phyloP scores from a whole-genome alignment of 64 coral and sea anemone species.

The Porites lutea region DNA sequence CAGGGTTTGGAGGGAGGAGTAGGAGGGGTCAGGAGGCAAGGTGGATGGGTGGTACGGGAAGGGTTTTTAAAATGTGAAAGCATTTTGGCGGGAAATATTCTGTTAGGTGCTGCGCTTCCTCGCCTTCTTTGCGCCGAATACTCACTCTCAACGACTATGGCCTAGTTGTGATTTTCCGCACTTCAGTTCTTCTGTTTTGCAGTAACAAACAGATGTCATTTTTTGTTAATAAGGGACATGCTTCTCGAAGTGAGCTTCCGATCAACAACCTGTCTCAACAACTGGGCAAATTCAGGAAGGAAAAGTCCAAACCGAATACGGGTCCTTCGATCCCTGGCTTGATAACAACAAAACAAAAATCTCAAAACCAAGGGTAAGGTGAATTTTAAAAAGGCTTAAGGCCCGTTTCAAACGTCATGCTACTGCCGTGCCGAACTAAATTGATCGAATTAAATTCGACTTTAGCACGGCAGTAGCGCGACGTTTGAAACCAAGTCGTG shows the following conservation, averaged over 20 bases:
- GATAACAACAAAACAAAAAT: not conserved
- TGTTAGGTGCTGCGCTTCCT: not conserved
- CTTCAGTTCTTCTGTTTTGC: not conserved
- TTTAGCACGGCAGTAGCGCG: too few species aligned
- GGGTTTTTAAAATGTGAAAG: too few species aligned
- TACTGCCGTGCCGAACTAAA: too few species aligned
- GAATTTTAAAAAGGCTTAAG: not conserved
- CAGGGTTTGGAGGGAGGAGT: too few species aligned
- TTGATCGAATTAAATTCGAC: too few species aligned
- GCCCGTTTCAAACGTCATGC: too few species aligned
- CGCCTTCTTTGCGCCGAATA: not conserved
- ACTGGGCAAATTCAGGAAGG: conserved; percentile 36
- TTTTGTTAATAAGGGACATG: not conserved
- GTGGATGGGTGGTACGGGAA: too few species aligned
- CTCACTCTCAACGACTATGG: not conserved
- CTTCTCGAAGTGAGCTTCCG: not conserved
- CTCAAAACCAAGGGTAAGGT: conserved; percentile 16
- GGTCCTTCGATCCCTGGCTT: not conserved
- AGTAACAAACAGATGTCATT: conserved; percentile 18
- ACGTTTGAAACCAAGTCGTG: too few species aligned
- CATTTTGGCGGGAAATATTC: conserved; percentile 14
- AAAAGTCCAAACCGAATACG: not conserved
- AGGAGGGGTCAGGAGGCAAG: too few species aligned
- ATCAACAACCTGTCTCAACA: conserved; percentile 36
- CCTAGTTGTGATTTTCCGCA: not conserved